phyloP scores from a whole-genome alignment of 2,888 invertebrate species.

The Lithophane leautieri region DNA sequence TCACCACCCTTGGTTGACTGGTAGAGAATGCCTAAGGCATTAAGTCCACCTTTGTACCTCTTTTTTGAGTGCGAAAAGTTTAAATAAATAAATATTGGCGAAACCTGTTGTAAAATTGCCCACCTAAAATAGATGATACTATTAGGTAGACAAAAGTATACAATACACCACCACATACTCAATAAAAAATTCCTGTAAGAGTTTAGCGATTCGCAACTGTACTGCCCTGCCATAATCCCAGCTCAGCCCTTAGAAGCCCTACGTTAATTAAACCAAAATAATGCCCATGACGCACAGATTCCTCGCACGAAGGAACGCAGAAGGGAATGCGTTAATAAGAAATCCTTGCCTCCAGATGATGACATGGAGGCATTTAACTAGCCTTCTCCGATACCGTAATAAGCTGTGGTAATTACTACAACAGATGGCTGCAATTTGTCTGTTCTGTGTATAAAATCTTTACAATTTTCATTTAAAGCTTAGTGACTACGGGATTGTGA shows the following conservation, averaged over 20 bases:
- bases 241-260: slow-evolving; percentile 71
- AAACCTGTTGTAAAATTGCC: not conserved
- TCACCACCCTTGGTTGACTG: too few relatives aligned
- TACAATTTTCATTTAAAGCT: slow-evolving; percentile 36
- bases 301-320: slow-evolving; percentile 75
- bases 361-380: slow-evolving; percentile 52
- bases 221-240: slow-evolving; percentile 5
- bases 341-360: slow-evolving; percentile 62
- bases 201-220: not conserved
- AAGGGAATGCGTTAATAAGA: slow-evolving; percentile 73
- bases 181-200: not conserved
- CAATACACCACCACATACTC: not conserved
- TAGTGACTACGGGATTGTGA: slow-evolving; percentile 11
- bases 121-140: too few relatives aligned
- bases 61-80: too few relatives aligned
- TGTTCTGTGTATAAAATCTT: slow-evolving; percentile 16
- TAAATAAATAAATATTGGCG: too few relatives aligned
- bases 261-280: slow-evolving; percentile 71
- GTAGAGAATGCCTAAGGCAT: too few relatives aligned
- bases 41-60: too few relatives aligned
- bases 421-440: slow-evolving; percentile 50
- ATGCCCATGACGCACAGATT: slow-evolving; percentile 71
- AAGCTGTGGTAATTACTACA: slow-evolving; percentile 55
- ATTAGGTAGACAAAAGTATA: not conserved
- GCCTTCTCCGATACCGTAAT: slow-evolving; percentile 52